Conservation (phyloP, 1,140 invertebrate genomes). For the Papilio polyxenes region DNA sequence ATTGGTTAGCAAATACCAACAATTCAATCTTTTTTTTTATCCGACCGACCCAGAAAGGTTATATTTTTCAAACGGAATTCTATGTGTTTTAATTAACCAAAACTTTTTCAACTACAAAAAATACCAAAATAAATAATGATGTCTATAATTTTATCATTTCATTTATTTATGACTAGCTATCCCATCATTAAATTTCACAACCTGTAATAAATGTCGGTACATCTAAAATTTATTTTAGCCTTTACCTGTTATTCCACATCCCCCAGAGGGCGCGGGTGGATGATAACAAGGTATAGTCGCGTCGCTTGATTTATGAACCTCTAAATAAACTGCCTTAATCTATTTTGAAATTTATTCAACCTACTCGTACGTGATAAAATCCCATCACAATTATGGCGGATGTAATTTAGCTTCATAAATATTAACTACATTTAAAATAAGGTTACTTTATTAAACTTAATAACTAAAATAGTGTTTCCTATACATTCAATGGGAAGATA, state of each 20-base stretch:
- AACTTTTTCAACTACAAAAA: too few relatives aligned
- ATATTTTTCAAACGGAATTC: background rate
- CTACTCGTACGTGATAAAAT: slow-evolving; percentile 21
- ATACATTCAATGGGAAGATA: too few relatives aligned
- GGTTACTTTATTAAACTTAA: background rate
- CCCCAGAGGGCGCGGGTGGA: slow-evolving; percentile 22
- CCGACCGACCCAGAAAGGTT: background rate
- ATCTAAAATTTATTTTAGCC: slow-evolving; percentile 14
- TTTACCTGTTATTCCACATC: slow-evolving; percentile 22
- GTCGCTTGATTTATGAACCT: slow-evolving; percentile 33
- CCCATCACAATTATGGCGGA: background rate
- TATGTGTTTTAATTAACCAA: background rate
- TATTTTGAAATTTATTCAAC: slow-evolving; percentile 27
- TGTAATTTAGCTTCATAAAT: slow-evolving; percentile 23
- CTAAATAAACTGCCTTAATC: slow-evolving; percentile 23
- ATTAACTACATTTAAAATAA: background rate
- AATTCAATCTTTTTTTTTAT: too few relatives aligned
- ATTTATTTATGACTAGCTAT: background rate
- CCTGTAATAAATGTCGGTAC: slow-evolving; percentile 18
- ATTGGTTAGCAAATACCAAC: background rate
- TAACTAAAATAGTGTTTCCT: background rate
- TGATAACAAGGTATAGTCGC: slow-evolving; percentile 32
- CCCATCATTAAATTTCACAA: background rate
- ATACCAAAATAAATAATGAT: too few relatives aligned
- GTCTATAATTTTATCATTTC: background rate